A percentile compares a stretch with the other conserved stretches of the same genome.
Evolutionary conservation across 2,888 invertebrate species (phyloP).

Genomic region (Tineola bisselliella): DNA sequence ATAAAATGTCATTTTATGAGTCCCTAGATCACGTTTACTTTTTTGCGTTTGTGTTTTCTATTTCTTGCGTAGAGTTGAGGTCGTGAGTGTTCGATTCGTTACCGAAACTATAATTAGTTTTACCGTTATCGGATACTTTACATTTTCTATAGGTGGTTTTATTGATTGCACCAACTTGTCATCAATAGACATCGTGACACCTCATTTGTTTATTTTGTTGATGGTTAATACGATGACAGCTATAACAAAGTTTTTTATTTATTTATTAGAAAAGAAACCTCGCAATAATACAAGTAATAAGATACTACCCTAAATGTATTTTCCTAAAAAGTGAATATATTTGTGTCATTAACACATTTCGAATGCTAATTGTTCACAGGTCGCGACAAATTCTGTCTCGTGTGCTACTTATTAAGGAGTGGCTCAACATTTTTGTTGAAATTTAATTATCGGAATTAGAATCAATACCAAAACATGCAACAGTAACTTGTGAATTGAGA

Average conservation of each 20-base stretch:
- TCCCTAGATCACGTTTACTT: slow-evolving; percentile 47
- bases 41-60: slow-evolving; percentile 41
- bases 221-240: slow-evolving; percentile 9
- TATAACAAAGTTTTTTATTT: background rate
- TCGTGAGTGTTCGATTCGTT: slow-evolving; percentile 58
- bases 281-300: background rate
- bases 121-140: slow-evolving; percentile 51
- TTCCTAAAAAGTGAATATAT: slow-evolving; percentile 26
- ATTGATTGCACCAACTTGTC: slow-evolving; percentile 26
- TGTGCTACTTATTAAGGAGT: slow-evolving; percentile 57
- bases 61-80: slow-evolving; percentile 32
- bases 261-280: background rate
- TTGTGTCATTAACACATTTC: slow-evolving; percentile 54
- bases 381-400: slow-evolving; percentile 42
- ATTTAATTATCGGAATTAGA: slow-evolving; percentile 61
- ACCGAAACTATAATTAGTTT: slow-evolving; percentile 55
- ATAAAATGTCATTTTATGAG: slow-evolving; percentile 29
- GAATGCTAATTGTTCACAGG: slow-evolving; percentile 50
- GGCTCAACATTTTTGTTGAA: slow-evolving; percentile 47
- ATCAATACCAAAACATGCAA: slow-evolving; percentile 15
- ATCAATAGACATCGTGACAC: slow-evolving; percentile 40
- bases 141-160: slow-evolving; percentile 43
- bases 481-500: slow-evolving; percentile 17
- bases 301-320: background rate
- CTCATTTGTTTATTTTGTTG: slow-evolving; percentile 39